These are phyloP conservation scores for Polyergus mexicanus DNA, from an alignment of 1,140 invertebrate species.

Conservation along the genomic window DNA sequence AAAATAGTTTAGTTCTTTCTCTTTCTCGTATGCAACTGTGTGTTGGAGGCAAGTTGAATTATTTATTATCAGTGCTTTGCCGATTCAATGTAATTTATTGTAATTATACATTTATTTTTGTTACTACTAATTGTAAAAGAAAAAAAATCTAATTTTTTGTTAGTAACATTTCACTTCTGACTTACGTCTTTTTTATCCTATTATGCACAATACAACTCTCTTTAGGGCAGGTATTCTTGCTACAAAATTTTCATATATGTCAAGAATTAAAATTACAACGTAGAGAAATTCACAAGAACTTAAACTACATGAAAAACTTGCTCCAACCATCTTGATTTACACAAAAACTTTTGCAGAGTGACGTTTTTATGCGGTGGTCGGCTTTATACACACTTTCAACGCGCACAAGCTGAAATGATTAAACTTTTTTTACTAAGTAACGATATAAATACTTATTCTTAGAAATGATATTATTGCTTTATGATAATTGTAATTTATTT, in stretches of 20 bases:
- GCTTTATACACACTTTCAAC: not conserved
- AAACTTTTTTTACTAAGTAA: not conserved
- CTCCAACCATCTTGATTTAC: not conserved
- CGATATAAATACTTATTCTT: not conserved
- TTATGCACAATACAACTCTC: not conserved
- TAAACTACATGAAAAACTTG: conserved; percentile 3
- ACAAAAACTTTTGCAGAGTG: not conserved
- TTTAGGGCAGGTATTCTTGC: not conserved
- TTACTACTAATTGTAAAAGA: not conserved
- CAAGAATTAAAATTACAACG: conserved; percentile 18
- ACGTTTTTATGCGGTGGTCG: not conserved
- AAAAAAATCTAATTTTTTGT: not conserved
- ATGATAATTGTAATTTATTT: not conserved
- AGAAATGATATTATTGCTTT: not conserved
- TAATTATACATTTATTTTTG: not conserved
- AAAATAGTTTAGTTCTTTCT: no score
- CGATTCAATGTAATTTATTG: conserved; percentile 1
- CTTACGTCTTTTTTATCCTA: not conserved
- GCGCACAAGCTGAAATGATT: not conserved
- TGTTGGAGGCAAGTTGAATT: not conserved
- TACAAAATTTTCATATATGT: conserved; percentile 14
- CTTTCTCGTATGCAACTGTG: not conserved
- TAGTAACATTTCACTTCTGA: not conserved
- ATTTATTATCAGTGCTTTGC: not conserved
- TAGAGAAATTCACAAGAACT: conserved; percentile 12